Conservation (phyloP, 2,797 vertebrate genomes). For the Gastrophryne carolinensis region DNA sequence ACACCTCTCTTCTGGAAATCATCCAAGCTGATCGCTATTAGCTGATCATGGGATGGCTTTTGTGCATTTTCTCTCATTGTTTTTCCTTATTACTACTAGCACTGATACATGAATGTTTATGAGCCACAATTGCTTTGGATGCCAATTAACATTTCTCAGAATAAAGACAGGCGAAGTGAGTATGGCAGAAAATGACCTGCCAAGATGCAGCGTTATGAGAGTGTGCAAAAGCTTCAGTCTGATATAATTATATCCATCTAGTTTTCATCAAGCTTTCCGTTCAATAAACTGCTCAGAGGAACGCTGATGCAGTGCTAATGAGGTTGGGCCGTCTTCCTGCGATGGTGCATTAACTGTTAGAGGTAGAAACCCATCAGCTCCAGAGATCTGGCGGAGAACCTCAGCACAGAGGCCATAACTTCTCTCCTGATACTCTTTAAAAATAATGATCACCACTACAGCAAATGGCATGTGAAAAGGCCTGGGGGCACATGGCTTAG, state of each 20-base stretch:
- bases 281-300: conserved; percentile 48
- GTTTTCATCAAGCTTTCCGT: conserved; percentile 50
- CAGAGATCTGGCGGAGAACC: conserved; percentile 5
- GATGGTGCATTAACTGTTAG: conserved; percentile 38
- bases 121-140: conserved; percentile 35
- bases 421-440: background rate
- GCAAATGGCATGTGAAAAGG: background rate
- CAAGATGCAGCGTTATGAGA: conserved; percentile 29
- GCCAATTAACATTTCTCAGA: conserved; percentile 53
- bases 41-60: conserved; percentile 20
- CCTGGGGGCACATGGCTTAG: background rate
- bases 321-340: conserved; percentile 42
- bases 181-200: conserved; percentile 51
- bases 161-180: conserved; percentile 44
- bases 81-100: background rate
- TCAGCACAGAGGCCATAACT: background rate
- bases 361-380: conserved; percentile 33
- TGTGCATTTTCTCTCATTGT: background rate
- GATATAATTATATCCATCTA: conserved; percentile 52
- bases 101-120: conserved; percentile 49
- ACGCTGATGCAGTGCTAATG: conserved; percentile 50
- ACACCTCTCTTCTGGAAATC: conserved; percentile 36
- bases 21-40: conserved; percentile 36
- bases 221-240: conserved; percentile 46
- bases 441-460: background rate